Evolutionary conservation across 30 jellyfish, hydroid and myxozoan species (phyloP), one percentile per base, ranked within the genome.

Genomic region (Hydractinia echinata): DNA sequence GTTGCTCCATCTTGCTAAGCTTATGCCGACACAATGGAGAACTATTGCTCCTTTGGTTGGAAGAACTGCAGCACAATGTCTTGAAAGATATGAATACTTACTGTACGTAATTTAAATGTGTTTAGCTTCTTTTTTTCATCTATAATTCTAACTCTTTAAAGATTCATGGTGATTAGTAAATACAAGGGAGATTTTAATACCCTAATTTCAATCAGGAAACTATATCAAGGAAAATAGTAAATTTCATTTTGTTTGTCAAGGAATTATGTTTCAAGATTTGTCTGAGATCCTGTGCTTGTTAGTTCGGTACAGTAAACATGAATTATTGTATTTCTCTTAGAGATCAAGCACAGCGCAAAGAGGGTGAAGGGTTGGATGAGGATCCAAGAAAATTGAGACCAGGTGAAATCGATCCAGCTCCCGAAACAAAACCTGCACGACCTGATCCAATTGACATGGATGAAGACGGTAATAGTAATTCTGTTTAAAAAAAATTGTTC

Each of bases 21-120:
- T 95, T 74, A 95, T 95, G 99, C 99, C 99, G 58, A 95, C 99
- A 16, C 99, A 95, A 79, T 95, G 99, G 99, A 73, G 99, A 77
- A 95, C 99, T 7, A 95, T 95, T 60, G 99, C 99, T 48, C 99
- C 99, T 4, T 55, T 95, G 53, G 99, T 95, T 77, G 99, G 99
- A 51, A 55, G 99, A 51, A 95, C 99, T 14, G 99, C 99, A 49
- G 96, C 97, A 3, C 99, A 95, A 76, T 95, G 99, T 76, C 80
- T 95, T 81, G 99, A 95, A 83, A 95, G 99, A 95, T 95, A 95
- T 83, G 99, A 95, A 86, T 88, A 85, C 67, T 82, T 95, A 4
- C 87, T 95, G 99, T 95, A 79, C 82, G 96, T 55, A n/a, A 11
- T 21, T 72, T 72, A 60, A 16, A 16, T 15, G 19, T 60, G 44